These are phyloP conservation scores for Cherax destructor DNA, from an alignment of 1,140 invertebrate genomes.

Conservation along the genomic window DNA sequence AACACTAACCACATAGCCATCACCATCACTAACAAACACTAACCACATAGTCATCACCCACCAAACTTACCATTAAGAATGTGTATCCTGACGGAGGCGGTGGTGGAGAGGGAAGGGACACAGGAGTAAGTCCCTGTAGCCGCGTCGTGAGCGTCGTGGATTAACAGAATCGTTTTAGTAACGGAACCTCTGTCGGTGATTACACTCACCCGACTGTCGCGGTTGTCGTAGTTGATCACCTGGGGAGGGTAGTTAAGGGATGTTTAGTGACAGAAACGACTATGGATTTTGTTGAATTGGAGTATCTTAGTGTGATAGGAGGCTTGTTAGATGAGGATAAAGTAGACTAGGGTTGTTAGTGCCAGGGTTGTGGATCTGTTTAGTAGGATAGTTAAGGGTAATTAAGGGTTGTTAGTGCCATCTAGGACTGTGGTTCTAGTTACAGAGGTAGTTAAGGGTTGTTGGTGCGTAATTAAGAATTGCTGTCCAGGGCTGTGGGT, in stretches of 20 bases:
- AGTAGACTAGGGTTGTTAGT: neutral
- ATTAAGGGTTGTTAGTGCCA: too few species aligned
- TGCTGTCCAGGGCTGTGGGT: too few species aligned
- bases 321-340: neutral
- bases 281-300: too few species aligned
- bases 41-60: neutral
- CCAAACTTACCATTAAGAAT: slow-evolving; percentile 66
- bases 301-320: too few species aligned
- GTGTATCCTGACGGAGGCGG: slow-evolving; percentile 70
- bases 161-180: slow-evolving; percentile 69
- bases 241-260: neutral
- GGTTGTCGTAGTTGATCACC: slow-evolving; percentile 72
- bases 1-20: neutral
- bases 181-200: slow-evolving; percentile 65
- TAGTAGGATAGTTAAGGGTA: too few species aligned
- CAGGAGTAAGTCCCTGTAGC: slow-evolving; percentile 69
- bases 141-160: slow-evolving; percentile 67
- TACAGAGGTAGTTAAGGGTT: too few species aligned
- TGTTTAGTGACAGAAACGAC: neutral
- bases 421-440: too few species aligned
- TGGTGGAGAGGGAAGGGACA: slow-evolving; percentile 65
- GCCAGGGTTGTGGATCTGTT: neutral
- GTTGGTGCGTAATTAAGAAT: too few species aligned
- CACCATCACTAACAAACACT: neutral
- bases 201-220: slow-evolving; percentile 57